Evolutionary conservation across 2,113 vertebrate genomes (phyloP).

Genomic region (Marcusenius ussheri): DNA sequence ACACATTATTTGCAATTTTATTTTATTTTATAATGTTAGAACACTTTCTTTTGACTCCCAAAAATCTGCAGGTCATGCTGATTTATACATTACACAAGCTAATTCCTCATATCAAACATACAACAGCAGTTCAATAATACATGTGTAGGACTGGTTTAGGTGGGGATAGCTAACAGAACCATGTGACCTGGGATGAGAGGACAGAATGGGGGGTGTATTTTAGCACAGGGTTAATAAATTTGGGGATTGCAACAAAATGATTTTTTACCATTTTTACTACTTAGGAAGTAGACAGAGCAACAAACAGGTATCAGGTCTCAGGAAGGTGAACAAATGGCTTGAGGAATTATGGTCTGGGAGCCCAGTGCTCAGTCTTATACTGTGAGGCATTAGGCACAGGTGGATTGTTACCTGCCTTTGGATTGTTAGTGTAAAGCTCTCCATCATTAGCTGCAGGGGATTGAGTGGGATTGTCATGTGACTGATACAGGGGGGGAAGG

Average conservation of each 20-base stretch:
- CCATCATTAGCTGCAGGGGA: too few species aligned
- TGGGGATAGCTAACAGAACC: not conserved
- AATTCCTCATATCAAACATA: not conserved
- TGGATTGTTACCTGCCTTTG: too few species aligned
- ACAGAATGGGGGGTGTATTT: not conserved
- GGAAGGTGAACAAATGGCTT: too few species aligned
- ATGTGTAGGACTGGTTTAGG: not conserved
- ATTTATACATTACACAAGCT: not conserved
- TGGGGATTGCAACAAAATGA: not conserved
- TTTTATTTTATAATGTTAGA: not conserved
- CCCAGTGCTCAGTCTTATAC: too few species aligned
- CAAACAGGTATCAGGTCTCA: not conserved
- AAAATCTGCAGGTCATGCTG: not conserved
- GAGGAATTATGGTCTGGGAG: too few species aligned
- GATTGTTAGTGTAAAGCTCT: too few species aligned
- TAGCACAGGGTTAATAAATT: not conserved
- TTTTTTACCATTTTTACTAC: not conserved
- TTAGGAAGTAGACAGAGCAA: not conserved
- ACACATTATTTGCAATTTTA: not conserved
- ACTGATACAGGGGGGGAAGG: too few species aligned
- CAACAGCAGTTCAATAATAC: not conserved
- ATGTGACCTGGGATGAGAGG: not conserved
- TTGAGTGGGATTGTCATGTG: not conserved
- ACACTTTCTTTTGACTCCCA: not conserved
- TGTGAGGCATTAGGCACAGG: too few species aligned